phyloP scores from a whole-genome alignment of 2,797 vertebrate species.

The Myripristis murdjan region DNA sequence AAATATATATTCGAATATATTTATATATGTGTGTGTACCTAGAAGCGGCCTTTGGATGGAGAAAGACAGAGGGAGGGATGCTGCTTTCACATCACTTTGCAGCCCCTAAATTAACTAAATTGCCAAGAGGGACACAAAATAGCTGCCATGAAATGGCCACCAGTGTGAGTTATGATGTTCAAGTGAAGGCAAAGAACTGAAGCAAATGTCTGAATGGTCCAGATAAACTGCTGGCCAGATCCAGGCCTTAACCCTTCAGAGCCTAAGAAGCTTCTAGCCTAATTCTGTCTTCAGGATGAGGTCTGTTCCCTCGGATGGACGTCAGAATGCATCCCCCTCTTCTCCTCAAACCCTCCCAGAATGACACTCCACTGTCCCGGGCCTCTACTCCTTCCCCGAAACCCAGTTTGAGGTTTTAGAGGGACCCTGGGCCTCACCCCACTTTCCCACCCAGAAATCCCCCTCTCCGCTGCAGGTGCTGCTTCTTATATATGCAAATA shows the following conservation, averaged over 20 bases:
- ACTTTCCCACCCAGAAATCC: conserved; percentile 64
- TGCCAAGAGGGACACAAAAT: conserved; percentile 43
- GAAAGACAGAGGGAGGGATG: conserved; percentile 27
- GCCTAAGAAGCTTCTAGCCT: conserved; percentile 50
- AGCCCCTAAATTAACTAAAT: conserved; percentile 49
- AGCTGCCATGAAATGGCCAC: conserved; percentile 35
- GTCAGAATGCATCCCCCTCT: conserved; percentile 49
- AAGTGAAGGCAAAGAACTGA: conserved; percentile 30
- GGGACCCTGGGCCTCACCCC: conserved; percentile 39
- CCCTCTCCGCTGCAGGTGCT: conserved; percentile 86
- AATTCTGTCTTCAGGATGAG: conserved; percentile 53
- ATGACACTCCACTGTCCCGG: conserved; percentile 27
- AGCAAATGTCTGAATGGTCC: conserved; percentile 42
- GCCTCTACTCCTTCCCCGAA: conserved; percentile 52
- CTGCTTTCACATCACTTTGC: conserved; percentile 39
- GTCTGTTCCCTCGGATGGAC: conserved; percentile 58
- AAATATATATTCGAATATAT: conserved; percentile 62
- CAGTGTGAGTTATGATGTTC: conserved; percentile 37
- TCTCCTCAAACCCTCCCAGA: conserved; percentile 10
- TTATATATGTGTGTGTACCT: conserved; percentile 73
- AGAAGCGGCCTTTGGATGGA: conserved; percentile 62
- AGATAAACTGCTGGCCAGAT: conserved; percentile 52
- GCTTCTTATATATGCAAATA: conserved; percentile 90
- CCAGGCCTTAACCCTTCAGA: conserved; percentile 38
- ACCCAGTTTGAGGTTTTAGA: conserved; percentile 50